Base-by-base conservation (phyloP, 1,140 invertebrate species). In the Elysia chlorotica region DNA sequence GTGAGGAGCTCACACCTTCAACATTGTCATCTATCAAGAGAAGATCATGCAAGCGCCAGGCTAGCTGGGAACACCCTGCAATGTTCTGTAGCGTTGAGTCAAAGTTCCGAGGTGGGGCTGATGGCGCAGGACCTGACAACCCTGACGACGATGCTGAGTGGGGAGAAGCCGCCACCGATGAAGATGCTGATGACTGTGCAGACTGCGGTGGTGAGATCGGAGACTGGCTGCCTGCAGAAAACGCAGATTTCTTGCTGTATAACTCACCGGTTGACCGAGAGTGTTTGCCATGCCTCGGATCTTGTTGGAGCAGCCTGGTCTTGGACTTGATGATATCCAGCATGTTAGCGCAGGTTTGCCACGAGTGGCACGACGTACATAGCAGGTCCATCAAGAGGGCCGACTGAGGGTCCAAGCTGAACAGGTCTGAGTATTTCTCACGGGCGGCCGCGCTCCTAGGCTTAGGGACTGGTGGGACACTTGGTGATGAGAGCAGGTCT, bases 331-430 rank as follows among this genome's bases (percentile, higher is more conserved):
- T 81, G 21, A 78, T 75, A 62, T 82, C 76, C 48, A 83, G 75
- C 65, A 85, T 74, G 53, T 79, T 82, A 71, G 75, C 81, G 69
- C 83, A 85, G 21, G 80, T 73, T 33, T 85, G 79, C 81, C 82
- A 84, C 0, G 78, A 73, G 25, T 70, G 74, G 53, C 82, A 81
- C 25, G 78, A 79, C 19, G 79, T 80, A 54, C 78, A 82, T 10
- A 81, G 74, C 21, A 87, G 67, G 67, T 87, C 85, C 37, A 84
- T 65, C 30, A 85, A 59, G 19, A 86, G 78, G 72, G 84, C 81
- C 14, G 75, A 69, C 10, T 76, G 65, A 30, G 77, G 53, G 38
- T 81, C 79, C 10, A 81, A 72, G 5, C 78, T 67, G 61, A 83
- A 84, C 17, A 77, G 75, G 23, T 67, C 53, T n/a, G 56, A 36